Evolutionary conservation across 2,888 invertebrate species (phyloP).

Genomic region (Teleiodes luculella): DNA sequence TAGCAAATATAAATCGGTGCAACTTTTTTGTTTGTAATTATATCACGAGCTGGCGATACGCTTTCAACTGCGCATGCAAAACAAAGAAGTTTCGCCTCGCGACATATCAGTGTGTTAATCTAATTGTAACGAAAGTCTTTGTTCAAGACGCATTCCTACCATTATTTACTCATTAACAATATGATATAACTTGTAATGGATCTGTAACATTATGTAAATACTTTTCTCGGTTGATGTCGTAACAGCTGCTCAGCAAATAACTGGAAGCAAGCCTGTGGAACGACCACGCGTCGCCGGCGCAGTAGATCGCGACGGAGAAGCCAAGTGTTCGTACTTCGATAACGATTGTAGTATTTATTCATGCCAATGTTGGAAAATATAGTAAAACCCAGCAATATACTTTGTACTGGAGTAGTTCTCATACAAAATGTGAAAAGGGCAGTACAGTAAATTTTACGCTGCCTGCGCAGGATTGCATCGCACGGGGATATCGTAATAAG

Average conservation of each 20-base stretch:
- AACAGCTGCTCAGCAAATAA: slow-evolving; percentile 47
- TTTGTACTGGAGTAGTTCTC: neutral
- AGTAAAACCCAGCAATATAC: neutral
- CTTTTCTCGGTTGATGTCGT: slow-evolving; percentile 58
- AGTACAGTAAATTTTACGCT: neutral
- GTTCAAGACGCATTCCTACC: slow-evolving; percentile 6
- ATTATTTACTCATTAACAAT: slow-evolving; percentile 17
- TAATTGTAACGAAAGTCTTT: slow-evolving; percentile 7
- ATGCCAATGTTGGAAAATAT: neutral
- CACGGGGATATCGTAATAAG: neutral
- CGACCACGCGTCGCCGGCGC: slow-evolving; percentile 56
- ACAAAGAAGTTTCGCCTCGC: neutral
- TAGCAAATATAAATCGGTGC: neutral
- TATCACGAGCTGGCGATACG: too few species aligned
- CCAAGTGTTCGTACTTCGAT: slow-evolving; percentile 10
- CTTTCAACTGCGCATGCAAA: neutral
- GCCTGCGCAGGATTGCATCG: neutral
- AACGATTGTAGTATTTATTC: neutral
- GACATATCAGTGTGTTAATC: neutral
- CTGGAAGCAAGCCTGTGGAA: slow-evolving; percentile 55
- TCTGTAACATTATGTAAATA: slow-evolving; percentile 54
- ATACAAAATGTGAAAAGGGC: too few species aligned
- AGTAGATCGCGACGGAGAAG: neutral
- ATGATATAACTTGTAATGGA: slow-evolving; percentile 35
- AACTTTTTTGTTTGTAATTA: too few species aligned